These are phyloP conservation scores for Coremacera marginata DNA, from an alignment of 2,888 invertebrate genomes.

Conservation along the genomic window DNA sequence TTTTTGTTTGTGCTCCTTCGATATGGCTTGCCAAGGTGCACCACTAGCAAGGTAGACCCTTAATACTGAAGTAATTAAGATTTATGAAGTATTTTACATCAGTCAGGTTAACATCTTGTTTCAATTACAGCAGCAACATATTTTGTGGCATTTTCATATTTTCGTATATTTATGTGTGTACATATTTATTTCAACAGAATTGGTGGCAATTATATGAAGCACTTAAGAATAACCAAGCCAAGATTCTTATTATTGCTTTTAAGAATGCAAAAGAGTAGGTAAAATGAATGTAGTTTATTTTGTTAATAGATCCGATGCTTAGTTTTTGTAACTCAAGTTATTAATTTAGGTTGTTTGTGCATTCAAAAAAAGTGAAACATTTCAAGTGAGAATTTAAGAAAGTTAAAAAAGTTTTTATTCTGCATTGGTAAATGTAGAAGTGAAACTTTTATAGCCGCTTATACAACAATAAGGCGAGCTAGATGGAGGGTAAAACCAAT, in stretches of 20 bases:
- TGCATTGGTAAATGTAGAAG: too few species aligned
- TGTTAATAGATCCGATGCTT: too few species aligned
- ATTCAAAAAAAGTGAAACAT: too few species aligned
- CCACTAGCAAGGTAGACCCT: background rate
- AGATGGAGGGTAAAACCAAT: too few species aligned
- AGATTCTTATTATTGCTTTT: background rate
- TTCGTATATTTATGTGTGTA: background rate
- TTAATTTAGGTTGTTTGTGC: too few species aligned
- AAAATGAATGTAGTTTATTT: background rate
- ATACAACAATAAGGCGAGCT: too few species aligned
- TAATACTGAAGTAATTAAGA: slow-evolving; percentile 33
- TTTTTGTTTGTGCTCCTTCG: background rate
- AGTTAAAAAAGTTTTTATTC: too few species aligned
- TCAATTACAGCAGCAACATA: slow-evolving; percentile 27
- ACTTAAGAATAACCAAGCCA: background rate
- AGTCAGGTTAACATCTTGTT: slow-evolving; percentile 31
- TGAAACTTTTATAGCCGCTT: too few species aligned
- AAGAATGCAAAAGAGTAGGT: background rate
- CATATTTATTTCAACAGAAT: too few species aligned
- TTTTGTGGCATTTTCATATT: background rate
- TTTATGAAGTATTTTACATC: slow-evolving; percentile 29
- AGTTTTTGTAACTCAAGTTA: too few species aligned
- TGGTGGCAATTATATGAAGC: background rate
- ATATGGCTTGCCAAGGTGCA: background rate
- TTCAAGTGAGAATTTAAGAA: too few species aligned